These are phyloP conservation scores for Anarsia innoxiella DNA, from an alignment of 2,888 invertebrate species.

Conservation along the genomic window DNA sequence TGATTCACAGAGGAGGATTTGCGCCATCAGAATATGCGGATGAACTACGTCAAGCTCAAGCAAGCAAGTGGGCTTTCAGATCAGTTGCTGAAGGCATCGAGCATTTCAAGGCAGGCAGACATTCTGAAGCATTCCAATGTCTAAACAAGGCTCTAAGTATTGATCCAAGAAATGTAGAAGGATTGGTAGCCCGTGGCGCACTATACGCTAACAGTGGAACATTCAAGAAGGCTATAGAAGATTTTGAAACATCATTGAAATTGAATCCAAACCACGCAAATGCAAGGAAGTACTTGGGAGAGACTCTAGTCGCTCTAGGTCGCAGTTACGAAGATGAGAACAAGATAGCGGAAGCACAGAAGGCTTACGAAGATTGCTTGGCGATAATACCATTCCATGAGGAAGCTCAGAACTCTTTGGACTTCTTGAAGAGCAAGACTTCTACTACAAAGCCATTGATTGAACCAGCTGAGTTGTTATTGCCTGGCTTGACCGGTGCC, in stretches of 20 bases:
- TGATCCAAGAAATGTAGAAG: slow-evolving; percentile 94
- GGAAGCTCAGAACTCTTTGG: slow-evolving; percentile 89
- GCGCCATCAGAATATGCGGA: slow-evolving; percentile 87
- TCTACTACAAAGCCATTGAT: slow-evolving; percentile 75
- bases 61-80: slow-evolving; percentile 94
- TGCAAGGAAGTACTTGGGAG: slow-evolving; percentile 95
- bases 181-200: slow-evolving; percentile 92
- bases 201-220: slow-evolving; percentile 95
- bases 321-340: slow-evolving; percentile 92
- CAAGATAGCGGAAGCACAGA: slow-evolving; percentile 88
- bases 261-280: slow-evolving; percentile 93
- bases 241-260: slow-evolving; percentile 93
- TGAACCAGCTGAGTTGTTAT: slow-evolving; percentile 76
- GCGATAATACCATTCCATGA: slow-evolving; percentile 90
- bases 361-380: slow-evolving; percentile 89
- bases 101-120: slow-evolving; percentile 93
- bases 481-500: slow-evolving; percentile 75
- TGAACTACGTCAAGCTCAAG: slow-evolving; percentile 91
- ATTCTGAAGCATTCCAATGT: slow-evolving; percentile 96
- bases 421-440: slow-evolving; percentile 84
- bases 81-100: slow-evolving; percentile 97
- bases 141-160: slow-evolving; percentile 94
- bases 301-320: slow-evolving; percentile 92
- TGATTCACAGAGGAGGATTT: slow-evolving; percentile 78
- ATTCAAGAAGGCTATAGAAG: slow-evolving; percentile 94